Base-by-base conservation (phyloP, 2,113 vertebrate genomes). In the Ia io region DNA sequence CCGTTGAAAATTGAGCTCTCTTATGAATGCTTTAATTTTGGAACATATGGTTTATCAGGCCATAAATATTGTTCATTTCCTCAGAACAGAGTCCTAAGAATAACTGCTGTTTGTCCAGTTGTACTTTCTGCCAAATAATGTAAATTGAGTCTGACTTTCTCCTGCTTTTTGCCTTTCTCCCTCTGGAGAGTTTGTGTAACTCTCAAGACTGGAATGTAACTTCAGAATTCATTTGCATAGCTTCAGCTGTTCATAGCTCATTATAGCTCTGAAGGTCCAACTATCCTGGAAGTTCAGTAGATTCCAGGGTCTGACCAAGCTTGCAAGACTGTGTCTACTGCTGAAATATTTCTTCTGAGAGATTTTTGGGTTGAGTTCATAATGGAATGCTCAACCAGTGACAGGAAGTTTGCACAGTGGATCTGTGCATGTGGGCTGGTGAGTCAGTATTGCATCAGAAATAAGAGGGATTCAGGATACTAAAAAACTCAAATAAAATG, bases 51-150 rank as follows among this genome's bases (percentile, higher is more conserved):
- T 96, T 88, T 97, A 96, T 97, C 86, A 96, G 95, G 94, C 95
- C 53, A 67, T 97, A 95, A 98, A 95, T 97, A 96, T 63, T 0
- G 70, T 92, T 97, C 89, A 71, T 78, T 97, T 97, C 91, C 92
- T 93, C 79, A 91, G 95, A 97, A 93, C 97, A 97, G 91, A 90
- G 96, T 88, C 96, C 79, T 88, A 32, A 78, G 90, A 97, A 97
- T 85, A 95, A 91, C 92, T 96, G 92, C 94, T 94, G 71, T 95
- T 94, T 93, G 17, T 94, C 90, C 61, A 10, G 93, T 42, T 84
- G 94, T 90, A n/a, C 96, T 98, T 95, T 83, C 96, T 97, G 94
- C 97, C 97, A 97, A 95, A 95, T 95, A 97, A 93, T 35, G 86
- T 88, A 97, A 84, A 97, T 91, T 42, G 71, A 96, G 90, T n/a